These are phyloP conservation scores for Druceiella hillmani DNA, from an alignment of 2,888 invertebrate species.

Conservation along the genomic window DNA sequence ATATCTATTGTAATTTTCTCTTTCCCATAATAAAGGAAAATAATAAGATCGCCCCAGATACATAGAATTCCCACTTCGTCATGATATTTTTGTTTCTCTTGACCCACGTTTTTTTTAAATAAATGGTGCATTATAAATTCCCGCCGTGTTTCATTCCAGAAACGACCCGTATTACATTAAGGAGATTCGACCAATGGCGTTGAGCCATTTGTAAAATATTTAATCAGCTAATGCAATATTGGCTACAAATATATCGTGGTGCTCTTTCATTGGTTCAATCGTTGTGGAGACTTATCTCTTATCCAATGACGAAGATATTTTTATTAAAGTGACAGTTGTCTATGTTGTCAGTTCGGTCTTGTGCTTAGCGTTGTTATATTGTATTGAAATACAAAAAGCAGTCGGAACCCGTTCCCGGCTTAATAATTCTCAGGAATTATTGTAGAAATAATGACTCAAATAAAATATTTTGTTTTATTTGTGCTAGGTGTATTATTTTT, in stretches of 20 bases:
- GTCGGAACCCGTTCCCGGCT: neutral
- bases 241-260: too few species aligned
- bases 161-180: too few species aligned
- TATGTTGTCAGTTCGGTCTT: neutral
- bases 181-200: conserved; percentile 2
- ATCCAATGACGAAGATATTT: neutral
- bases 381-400: neutral
- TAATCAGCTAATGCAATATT: too few species aligned
- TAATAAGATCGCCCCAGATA: too few species aligned
- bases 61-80: too few species aligned
- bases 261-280: too few species aligned
- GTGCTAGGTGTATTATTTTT: conserved; percentile 37
- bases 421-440: neutral
- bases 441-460: conserved; percentile 19
- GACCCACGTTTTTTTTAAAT: too few species aligned
- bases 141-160: too few species aligned
- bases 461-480: conserved; percentile 41
- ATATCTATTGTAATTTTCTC: too few species aligned
- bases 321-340: neutral
- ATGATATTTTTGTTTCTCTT: too few species aligned
- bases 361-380: neutral
- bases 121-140: too few species aligned
- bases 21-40: too few species aligned
- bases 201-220: neutral
- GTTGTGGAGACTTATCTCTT: neutral